Conservation (phyloP, 2,888 invertebrate species). For the Coelopa pilipes region DNA sequence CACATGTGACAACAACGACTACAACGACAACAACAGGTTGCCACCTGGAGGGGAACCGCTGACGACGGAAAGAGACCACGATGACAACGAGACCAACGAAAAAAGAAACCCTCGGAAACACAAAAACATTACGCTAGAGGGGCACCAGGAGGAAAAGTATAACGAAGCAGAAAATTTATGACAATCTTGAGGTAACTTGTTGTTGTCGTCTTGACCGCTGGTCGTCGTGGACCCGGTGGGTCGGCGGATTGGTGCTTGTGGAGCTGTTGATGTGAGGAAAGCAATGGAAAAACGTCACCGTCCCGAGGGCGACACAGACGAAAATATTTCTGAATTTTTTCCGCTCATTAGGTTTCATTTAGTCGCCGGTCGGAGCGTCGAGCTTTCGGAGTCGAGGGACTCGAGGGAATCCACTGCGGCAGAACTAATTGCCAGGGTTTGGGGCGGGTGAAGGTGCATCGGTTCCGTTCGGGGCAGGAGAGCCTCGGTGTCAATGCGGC, state of each 20-base stretch:
- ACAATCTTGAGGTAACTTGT: slow-evolving; percentile 38
- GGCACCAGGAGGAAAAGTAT: background rate
- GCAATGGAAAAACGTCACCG: background rate
- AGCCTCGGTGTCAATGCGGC: too few species aligned
- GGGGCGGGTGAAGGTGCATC: too few species aligned
- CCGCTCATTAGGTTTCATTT: slow-evolving; percentile 41
- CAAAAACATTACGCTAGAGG: too few species aligned
- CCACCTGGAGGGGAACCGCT: slow-evolving; percentile 50
- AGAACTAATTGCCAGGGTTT: slow-evolving; percentile 43
- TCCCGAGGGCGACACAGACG: background rate
- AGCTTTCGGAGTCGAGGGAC: background rate
- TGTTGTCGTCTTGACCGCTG: too few species aligned
- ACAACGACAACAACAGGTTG: slow-evolving; percentile 44
- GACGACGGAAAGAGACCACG: slow-evolving; percentile 21
- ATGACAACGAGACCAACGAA: slow-evolving; percentile 2
- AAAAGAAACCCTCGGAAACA: slow-evolving; percentile 4
- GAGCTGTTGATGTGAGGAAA: background rate
- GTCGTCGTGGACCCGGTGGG: background rate
- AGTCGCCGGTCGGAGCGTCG: background rate
- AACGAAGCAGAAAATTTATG: slow-evolving; percentile 52
- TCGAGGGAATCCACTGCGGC: slow-evolving; percentile 39
- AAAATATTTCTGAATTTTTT: slow-evolving; percentile 33
- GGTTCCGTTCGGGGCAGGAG: too few species aligned
- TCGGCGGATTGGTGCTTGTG: background rate
- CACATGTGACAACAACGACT: slow-evolving; percentile 46